A percentile compares a stretch with the other conserved stretches of the same genome.
phyloP scores from a whole-genome alignment of 2,888 invertebrate species.

The Ophion ellenae region DNA sequence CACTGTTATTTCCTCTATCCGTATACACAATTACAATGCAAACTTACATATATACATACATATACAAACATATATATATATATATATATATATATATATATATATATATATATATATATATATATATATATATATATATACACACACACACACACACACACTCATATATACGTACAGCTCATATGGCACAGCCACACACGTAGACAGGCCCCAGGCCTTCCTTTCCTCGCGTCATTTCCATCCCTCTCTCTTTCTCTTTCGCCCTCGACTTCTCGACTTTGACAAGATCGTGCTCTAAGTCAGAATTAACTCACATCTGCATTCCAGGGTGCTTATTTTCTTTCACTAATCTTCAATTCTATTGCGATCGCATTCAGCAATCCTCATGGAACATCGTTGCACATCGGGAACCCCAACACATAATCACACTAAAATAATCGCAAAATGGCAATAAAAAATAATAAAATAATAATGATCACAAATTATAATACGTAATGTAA shows the following conservation, averaged over 20 bases:
- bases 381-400: not conserved
- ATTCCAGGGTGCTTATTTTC: conserved; percentile 17
- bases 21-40: conserved; percentile 13
- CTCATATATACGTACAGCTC: conserved; percentile 23
- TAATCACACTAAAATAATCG: not conserved
- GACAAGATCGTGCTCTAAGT: conserved; percentile 48
- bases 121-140: not conserved
- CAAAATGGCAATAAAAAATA: not conserved
- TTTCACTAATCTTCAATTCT: conserved; percentile 19
- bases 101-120: not conserved
- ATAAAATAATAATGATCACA: too few relatives aligned
- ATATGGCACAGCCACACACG: conserved; percentile 37
- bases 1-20: conserved; percentile 16
- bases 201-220: conserved; percentile 51
- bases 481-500: too few relatives aligned
- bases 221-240: conserved; percentile 44
- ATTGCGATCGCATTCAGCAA: conserved; percentile 1
- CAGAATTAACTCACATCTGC: conserved; percentile 42
- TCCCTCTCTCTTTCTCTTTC: conserved; percentile 25
- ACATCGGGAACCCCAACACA: not conserved
- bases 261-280: conserved; percentile 25
- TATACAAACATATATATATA: not conserved
- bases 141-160: too few relatives aligned
- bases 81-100: not conserved
- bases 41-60: not conserved